These are phyloP conservation scores for Mus spicilegus DNA, from an alignment of 2,113 vertebrate genomes.

Conservation along the genomic window DNA sequence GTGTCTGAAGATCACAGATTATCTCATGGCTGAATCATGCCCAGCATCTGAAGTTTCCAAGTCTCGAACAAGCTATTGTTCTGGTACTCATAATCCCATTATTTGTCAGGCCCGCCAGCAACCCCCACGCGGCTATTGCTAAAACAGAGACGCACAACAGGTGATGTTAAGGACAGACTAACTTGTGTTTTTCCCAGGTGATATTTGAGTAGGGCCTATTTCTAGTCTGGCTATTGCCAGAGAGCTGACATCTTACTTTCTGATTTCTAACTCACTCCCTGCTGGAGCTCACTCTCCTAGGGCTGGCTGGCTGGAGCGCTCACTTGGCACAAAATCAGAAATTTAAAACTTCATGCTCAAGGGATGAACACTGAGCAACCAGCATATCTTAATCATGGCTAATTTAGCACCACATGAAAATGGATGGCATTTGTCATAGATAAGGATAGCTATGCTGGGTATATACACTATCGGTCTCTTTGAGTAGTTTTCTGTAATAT, in stretches of 20 bases:
- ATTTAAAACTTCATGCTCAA: background rate
- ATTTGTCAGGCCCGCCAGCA: background rate
- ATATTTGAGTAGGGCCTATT: background rate
- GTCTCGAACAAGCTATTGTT: background rate
- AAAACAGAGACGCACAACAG: background rate
- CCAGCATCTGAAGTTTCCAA: conserved; percentile 28
- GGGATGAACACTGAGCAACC: background rate
- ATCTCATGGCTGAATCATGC: conserved; percentile 15
- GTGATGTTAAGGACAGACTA: background rate
- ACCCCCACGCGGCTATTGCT: background rate
- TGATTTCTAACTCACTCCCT: background rate
- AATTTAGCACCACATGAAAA: background rate
- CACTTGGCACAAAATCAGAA: background rate
- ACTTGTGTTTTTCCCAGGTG: background rate
- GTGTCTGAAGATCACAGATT: conserved; percentile 50
- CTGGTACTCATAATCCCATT: background rate
- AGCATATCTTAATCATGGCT: background rate
- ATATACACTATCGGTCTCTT: background rate
- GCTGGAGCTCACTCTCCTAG: background rate
- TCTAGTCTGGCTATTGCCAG: background rate
- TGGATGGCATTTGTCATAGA: background rate
- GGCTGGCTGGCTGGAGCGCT: background rate
- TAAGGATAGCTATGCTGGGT: background rate
- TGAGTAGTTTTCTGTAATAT: background rate
- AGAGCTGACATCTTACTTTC: background rate